Percentiles rank a stretch among this genome's conserved stretches.
phyloP scores from a whole-genome alignment of 2,113 vertebrate genomes.

The Smithornis capensis region DNA sequence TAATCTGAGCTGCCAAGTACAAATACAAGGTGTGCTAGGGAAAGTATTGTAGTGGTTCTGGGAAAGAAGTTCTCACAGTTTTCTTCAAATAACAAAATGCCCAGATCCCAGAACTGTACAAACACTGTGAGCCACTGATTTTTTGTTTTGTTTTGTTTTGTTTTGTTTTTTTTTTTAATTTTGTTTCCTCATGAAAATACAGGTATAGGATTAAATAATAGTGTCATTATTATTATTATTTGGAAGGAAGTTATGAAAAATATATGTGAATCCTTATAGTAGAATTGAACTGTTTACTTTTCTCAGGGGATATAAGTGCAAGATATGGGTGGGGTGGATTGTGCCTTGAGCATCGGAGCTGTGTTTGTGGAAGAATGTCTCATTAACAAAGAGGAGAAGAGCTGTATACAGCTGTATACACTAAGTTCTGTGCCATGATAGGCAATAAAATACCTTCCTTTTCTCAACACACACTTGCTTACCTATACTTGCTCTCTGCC shows the following conservation, averaged over 20 bases:
- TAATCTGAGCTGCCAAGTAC: neutral
- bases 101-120: neutral
- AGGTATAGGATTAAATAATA: constrained; percentile 1
- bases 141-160: neutral
- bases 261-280: neutral
- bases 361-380: neutral
- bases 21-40: constrained; percentile 13
- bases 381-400: neutral
- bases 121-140: neutral
- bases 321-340: neutral
- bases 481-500: neutral
- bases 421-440: neutral
- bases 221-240: neutral
- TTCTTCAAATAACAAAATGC: neutral
- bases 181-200: neutral
- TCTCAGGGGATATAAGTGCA: neutral
- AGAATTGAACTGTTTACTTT: neutral
- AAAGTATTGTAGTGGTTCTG: neutral
- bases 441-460: neutral
- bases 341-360: neutral
- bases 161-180: neutral
- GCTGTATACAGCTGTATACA: neutral
- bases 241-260: neutral
- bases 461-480: neutral
- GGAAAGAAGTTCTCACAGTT: neutral